Percentiles rank a stretch among this genome's conserved stretches.
Evolutionary conservation across 2,888 invertebrate genomes (phyloP).

Genomic region (Cyclophora albipunctata): DNA sequence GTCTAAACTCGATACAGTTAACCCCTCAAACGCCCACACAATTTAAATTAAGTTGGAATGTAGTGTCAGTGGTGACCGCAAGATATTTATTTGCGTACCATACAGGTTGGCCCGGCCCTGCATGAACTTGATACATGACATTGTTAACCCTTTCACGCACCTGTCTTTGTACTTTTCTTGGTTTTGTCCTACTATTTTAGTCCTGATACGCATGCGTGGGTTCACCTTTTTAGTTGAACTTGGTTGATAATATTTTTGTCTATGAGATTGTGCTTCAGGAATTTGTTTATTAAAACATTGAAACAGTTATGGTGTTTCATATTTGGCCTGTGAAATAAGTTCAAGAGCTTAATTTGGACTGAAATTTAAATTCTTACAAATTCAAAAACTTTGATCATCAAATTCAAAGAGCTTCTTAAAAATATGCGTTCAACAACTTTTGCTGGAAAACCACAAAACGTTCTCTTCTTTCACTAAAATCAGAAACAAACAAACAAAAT

Average conservation of each 20-base stretch:
- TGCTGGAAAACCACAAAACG: too few relatives aligned
- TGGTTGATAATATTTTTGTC: background rate
- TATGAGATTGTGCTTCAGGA: too few relatives aligned
- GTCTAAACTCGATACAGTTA: too few relatives aligned
- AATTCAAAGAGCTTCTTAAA: background rate
- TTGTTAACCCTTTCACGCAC: conserved; percentile 69
- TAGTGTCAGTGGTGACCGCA: too few relatives aligned
- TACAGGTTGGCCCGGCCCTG: conserved; percentile 29
- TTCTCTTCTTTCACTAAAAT: too few relatives aligned
- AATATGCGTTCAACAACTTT: too few relatives aligned
- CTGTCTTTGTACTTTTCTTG: conserved; percentile 44
- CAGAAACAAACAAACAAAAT: background rate
- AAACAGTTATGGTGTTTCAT: too few relatives aligned
- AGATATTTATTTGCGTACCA: too few relatives aligned
- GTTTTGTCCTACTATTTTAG: conserved; percentile 16
- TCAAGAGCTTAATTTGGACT: background rate
- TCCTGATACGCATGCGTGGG: conserved; percentile 13
- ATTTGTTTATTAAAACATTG: too few relatives aligned
- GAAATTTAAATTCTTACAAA: background rate
- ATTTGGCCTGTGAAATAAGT: background rate
- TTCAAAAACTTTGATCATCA: background rate
- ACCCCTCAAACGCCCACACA: too few relatives aligned
- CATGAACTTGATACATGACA: conserved; percentile 75
- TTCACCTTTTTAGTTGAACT: background rate
- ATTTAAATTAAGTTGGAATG: too few relatives aligned